Evolutionary conservation across 2,113 vertebrate genomes (phyloP), one percentile per base, ranked within the genome.

Genomic region (Sphaerodactylus townsendi): DNA sequence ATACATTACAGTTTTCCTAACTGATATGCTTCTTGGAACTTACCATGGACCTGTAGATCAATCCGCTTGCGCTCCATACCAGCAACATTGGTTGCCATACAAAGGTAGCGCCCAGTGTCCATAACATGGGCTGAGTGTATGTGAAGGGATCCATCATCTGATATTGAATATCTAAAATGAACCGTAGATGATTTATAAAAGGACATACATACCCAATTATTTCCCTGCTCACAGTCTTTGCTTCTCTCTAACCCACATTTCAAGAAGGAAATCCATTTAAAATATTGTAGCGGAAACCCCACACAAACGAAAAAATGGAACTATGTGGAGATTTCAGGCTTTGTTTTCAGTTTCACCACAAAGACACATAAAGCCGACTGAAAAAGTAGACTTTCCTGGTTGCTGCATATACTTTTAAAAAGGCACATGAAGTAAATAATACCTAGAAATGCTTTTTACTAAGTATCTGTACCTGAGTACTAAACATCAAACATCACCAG

Each of bases 41-140:
- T 94, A 99, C 98, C 98, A 1, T 98, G 95, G 50, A 99, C 97
- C 64, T 97, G 97, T 81, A 99, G 96, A 85, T 99, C 98, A 66
- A 96, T 90, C 87, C 95, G 95, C 84, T 89, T 98, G 84, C 96
- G 98, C 4, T 97, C 97, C 0, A 96, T 98, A 53, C 99, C 99
- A 5, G 98, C 98, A 21, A 93, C 88, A 73, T 97, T 99, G 79
- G 97, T 97, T 44, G 98, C 98, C 97, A 99, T 97, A 74, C 99
- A 99, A 87, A 98, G 85, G 25, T 98, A 99, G 28, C 97, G 95
- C 1, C 99, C 99, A 0, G 96, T 96, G 86, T 99, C 99, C 0
- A 95, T 95, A 77, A 99, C 94, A 10, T 96, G 97, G 2, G 96
- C 95, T 3, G 97, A 95, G 59, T 92, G 91, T 90, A 99, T 97